phyloP scores from a whole-genome alignment of 2,888 invertebrate genomes.

The Watsonalla cultraria region DNA sequence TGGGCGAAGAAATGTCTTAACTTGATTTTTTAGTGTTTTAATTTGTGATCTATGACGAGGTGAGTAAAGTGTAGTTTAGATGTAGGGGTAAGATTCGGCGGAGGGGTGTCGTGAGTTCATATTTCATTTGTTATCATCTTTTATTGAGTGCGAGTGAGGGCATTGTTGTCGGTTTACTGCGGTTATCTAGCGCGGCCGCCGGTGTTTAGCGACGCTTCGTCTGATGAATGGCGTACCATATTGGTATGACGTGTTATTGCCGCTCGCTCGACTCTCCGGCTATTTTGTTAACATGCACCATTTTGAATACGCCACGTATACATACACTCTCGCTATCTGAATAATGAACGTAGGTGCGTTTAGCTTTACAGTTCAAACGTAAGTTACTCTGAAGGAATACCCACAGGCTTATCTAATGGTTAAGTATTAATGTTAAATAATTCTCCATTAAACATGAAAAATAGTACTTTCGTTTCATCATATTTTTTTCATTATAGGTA shows the following conservation, averaged over 20 bases:
- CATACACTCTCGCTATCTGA: slow-evolving; percentile 6
- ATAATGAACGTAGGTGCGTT: slow-evolving; percentile 9
- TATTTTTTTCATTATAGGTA: too few species aligned
- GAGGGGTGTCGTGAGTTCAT: slow-evolving; percentile 73
- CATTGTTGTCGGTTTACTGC: slow-evolving; percentile 75
- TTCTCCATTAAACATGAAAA: too few species aligned
- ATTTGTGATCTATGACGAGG: slow-evolving; percentile 22
- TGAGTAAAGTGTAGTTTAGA: slow-evolving; percentile 22
- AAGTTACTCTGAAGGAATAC: too few species aligned
- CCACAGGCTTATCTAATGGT: too few species aligned
- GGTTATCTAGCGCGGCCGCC: slow-evolving; percentile 68
- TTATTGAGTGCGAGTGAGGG: slow-evolving; percentile 76
- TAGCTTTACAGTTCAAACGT: too few species aligned
- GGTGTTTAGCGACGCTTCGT: slow-evolving; percentile 66
- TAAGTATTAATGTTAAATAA: too few species aligned
- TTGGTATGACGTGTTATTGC: slow-evolving; percentile 43
- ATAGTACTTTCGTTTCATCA: too few species aligned
- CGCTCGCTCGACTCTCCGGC: slow-evolving; percentile 18
- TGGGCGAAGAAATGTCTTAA: slow-evolving; percentile 44
- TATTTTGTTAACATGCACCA: slow-evolving; percentile 11
- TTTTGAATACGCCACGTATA: neutral
- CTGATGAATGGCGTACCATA: slow-evolving; percentile 67
- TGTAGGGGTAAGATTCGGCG: slow-evolving; percentile 21
- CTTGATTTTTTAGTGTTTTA: slow-evolving; percentile 10
- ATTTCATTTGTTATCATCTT: slow-evolving; percentile 79